These are phyloP conservation scores for Ceratoteleas bidentatus DNA, from an alignment of 1,140 invertebrate species.

Conservation along the genomic window DNA sequence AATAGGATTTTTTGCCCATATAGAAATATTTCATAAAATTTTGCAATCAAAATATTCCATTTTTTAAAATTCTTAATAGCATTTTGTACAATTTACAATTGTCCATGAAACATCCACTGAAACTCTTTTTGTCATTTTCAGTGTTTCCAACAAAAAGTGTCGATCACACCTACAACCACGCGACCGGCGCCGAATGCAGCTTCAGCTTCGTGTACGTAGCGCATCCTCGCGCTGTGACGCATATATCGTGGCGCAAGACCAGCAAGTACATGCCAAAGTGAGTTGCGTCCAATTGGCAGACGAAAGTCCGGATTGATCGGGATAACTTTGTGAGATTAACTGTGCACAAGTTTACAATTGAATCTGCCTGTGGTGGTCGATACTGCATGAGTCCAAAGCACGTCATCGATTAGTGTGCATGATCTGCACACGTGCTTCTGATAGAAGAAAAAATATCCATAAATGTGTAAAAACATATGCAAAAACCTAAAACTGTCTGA, in stretches of 20 bases:
- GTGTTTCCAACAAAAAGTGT: constrained; percentile 79
- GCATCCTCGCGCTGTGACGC: constrained; percentile 97
- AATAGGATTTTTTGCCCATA: no score
- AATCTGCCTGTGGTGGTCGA: no score
- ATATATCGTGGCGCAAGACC: constrained; percentile 98
- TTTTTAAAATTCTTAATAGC: no score
- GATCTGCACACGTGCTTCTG: neutral
- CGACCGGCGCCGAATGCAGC: constrained; percentile 83
- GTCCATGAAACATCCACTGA: neutral
- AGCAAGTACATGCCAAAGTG: constrained; percentile 99
- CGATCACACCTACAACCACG: constrained; percentile 80
- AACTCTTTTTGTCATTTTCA: constrained; percentile 60
- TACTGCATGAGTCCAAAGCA: no score
- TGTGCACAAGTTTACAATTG: neutral
- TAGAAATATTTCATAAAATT: no score
- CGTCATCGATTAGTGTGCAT: neutral
- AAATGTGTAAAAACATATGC: no score
- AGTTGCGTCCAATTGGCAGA: constrained; percentile 70
- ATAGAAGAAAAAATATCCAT: no score
- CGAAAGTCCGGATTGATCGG: no score
- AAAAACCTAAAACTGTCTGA: no score
- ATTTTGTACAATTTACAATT: no score
- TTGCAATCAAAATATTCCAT: no score
- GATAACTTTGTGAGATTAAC: neutral
- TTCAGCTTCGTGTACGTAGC: constrained; percentile 98